These are phyloP conservation scores for Drosophila leontia DNA, from an alignment of 1,140 invertebrate genomes.

Conservation along the genomic window DNA sequence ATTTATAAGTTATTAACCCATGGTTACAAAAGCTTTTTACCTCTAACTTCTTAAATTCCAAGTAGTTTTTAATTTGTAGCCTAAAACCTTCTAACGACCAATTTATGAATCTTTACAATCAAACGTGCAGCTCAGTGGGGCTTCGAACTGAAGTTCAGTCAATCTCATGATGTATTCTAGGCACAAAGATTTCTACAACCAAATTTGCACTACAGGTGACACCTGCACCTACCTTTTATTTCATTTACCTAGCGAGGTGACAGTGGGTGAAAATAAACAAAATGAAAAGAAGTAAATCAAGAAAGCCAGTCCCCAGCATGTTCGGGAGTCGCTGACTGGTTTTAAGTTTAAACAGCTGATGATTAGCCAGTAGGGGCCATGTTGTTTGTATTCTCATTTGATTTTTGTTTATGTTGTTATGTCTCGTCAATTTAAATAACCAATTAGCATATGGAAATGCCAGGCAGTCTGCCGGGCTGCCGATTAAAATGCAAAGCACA, in stretches of 20 bases:
- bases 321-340: constrained; percentile 8
- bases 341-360: constrained; percentile 36
- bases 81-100: constrained; percentile 18
- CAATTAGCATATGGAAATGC: constrained; percentile 72
- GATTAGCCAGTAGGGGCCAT: constrained; percentile 34
- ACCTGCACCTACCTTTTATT: constrained; percentile 51
- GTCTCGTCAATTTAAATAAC: constrained; percentile 58
- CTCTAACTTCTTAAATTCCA: no score
- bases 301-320: background rate
- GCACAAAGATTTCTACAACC: constrained; percentile 51
- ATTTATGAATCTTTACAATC: constrained; percentile 31
- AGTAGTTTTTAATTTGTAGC: background rate
- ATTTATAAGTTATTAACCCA: background rate
- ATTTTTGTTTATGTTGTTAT: constrained; percentile 6
- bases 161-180: constrained; percentile 52
- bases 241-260: constrained; percentile 38
- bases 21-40: background rate
- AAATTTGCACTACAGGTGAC: constrained; percentile 50
- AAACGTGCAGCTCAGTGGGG: constrained; percentile 29
- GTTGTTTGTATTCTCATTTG: constrained; percentile 23
- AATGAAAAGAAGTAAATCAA: constrained; percentile 1
- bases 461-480: constrained; percentile 57
- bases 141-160: constrained; percentile 18
- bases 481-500: constrained; percentile 68
- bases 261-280: constrained; percentile 31